Evolutionary conservation across 2,113 vertebrate genomes (phyloP).

Genomic region (Zosterops borbonicus): DNA sequence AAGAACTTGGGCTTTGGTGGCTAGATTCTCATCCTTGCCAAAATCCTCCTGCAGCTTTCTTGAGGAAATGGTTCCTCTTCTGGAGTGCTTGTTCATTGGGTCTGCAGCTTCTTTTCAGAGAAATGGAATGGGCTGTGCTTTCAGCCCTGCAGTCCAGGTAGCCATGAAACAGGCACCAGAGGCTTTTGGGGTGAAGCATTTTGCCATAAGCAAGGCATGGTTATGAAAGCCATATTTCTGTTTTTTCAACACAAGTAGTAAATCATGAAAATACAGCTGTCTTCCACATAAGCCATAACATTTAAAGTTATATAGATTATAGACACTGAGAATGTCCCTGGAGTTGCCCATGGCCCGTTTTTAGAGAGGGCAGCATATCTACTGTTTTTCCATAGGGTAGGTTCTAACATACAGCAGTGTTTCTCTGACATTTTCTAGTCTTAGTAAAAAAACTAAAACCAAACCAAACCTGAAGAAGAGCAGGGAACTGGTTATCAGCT

Average conservation of each 20-base stretch:
- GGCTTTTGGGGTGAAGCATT: not conserved
- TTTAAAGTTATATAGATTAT: not conserved
- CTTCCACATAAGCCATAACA: not conserved
- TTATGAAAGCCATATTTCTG: not conserved
- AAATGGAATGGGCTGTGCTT: not conserved
- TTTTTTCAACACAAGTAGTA: not conserved
- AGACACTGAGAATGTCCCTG: not conserved
- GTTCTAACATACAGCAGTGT: not conserved
- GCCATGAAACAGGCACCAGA: not conserved
- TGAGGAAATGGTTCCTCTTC: not conserved
- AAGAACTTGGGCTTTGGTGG: not conserved
- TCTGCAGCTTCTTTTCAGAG: not conserved
- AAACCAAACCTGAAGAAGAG: not conserved
- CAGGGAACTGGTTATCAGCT: not conserved
- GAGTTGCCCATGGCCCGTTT: not conserved
- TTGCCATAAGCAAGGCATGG: not conserved
- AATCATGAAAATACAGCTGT: not conserved
- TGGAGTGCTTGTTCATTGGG: not conserved
- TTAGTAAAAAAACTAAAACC: not conserved
- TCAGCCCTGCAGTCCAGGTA: not conserved
- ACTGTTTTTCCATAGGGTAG: not conserved
- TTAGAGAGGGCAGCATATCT: not conserved
- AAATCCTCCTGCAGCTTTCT: not conserved
- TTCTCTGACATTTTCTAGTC: not conserved
- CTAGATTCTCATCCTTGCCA: not conserved